These are phyloP conservation scores for Pelosia muscerda DNA, from an alignment of 2,888 invertebrate species.

Conservation along the genomic window DNA sequence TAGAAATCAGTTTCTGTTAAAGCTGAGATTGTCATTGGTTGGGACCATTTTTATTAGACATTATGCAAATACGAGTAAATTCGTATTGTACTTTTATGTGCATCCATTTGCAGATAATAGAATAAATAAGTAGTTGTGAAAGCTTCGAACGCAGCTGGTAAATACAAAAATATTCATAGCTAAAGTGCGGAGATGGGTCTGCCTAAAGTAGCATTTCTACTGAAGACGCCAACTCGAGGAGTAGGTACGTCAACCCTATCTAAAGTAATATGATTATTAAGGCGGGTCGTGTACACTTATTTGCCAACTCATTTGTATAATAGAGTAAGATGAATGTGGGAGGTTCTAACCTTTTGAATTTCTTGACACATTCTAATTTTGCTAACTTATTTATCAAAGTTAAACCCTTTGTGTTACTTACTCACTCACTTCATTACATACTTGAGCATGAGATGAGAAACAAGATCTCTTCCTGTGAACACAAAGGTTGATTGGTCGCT, in stretches of 20 bases:
- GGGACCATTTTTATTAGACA: background rate
- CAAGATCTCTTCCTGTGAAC: background rate
- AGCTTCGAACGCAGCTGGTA: background rate
- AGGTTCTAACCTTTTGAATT: background rate
- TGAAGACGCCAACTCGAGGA: background rate
- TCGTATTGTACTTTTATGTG: slow-evolving; percentile 2
- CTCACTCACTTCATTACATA: slow-evolving; percentile 6
- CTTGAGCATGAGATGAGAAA: slow-evolving; percentile 5
- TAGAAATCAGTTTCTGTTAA: no score
- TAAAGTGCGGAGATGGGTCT: slow-evolving; percentile 1
- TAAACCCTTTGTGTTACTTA: slow-evolving; percentile 1
- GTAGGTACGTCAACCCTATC: background rate
- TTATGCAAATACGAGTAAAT: background rate
- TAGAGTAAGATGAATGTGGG: background rate
- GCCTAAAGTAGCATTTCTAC: background rate
- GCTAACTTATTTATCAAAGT: background rate
- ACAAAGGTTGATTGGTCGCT: slow-evolving; percentile 1
- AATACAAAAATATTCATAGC: slow-evolving; percentile 1
- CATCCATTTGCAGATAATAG: background rate
- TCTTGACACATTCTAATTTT: background rate
- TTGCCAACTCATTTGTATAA: background rate
- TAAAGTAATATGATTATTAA: slow-evolving; percentile 4
- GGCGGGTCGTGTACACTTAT: background rate
- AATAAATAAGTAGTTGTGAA: slow-evolving; percentile 2
- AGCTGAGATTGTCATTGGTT: background rate